Conservation (phyloP, 2,797 vertebrate species). For the Rhynchonycteris naso region DNA sequence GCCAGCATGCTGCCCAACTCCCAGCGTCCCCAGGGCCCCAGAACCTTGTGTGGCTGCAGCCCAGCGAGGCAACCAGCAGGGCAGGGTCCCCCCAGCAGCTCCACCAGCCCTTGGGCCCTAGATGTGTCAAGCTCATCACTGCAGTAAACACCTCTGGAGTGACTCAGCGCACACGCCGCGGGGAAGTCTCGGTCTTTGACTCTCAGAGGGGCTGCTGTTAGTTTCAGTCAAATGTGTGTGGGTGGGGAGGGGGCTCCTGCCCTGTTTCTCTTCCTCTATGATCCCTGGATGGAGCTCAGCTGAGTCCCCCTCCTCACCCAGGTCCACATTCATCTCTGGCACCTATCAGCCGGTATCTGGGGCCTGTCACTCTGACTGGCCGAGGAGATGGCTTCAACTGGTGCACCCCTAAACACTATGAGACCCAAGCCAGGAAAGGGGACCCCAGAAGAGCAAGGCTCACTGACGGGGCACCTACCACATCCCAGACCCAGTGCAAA, state of each 20-base stretch:
- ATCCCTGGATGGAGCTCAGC: background rate
- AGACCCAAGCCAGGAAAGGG: background rate
- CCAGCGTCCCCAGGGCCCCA: fast-evolving
- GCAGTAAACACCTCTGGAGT: fast-evolving
- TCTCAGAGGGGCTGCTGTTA: background rate
- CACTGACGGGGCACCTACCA: background rate
- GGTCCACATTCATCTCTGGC: background rate
- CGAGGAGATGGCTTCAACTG: background rate
- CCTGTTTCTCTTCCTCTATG: background rate
- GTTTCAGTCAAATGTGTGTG: no score
- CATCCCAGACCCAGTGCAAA: background rate
- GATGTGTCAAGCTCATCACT: background rate
- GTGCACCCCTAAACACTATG: background rate
- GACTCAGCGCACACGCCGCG: fast-evolving
- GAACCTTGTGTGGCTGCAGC: background rate
- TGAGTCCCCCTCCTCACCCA: background rate
- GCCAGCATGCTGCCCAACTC: background rate
- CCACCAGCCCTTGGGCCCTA: background rate
- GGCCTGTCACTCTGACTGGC: background rate
- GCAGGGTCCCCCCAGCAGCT: background rate
- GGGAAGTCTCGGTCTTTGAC: background rate
- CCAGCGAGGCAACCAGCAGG: background rate
- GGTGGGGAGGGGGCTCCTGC: background rate
- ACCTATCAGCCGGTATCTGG: background rate
- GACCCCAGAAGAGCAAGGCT: background rate